phyloP scores from a whole-genome alignment of 2,888 invertebrate species.

The Cyrtodaria siliqua region DNA sequence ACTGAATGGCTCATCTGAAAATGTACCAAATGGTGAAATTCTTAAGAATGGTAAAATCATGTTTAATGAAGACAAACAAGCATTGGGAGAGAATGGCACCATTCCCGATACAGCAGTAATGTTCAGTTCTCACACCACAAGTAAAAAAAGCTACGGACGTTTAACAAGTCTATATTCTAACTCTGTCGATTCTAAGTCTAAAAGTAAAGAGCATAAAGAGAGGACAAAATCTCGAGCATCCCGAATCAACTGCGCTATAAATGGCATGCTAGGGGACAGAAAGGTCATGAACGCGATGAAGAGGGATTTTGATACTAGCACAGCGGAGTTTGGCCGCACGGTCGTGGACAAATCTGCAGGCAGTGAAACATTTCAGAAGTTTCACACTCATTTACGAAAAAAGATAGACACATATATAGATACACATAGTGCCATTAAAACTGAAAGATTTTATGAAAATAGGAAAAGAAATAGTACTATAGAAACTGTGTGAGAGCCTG shows the following conservation, averaged over 20 bases:
- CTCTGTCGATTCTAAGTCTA: slow-evolving; percentile 30
- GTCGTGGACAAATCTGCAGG: slow-evolving; percentile 64
- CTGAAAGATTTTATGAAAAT: slow-evolving; percentile 40
- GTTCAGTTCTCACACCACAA: slow-evolving; percentile 3
- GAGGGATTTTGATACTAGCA: slow-evolving; percentile 66
- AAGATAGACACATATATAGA: slow-evolving; percentile 65
- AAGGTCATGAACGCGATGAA: slow-evolving; percentile 71
- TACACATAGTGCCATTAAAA: slow-evolving; percentile 59
- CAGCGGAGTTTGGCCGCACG: slow-evolving; percentile 62
- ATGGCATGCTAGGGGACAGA: slow-evolving; percentile 69
- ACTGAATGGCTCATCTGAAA: not conserved
- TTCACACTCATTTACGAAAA: slow-evolving; percentile 66
- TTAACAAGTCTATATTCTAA: slow-evolving; percentile 49
- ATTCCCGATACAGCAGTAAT: too few species aligned
- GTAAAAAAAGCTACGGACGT: slow-evolving; percentile 60
- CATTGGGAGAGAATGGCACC: too few species aligned
- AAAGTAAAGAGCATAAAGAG: slow-evolving; percentile 33
- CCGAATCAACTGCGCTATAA: slow-evolving; percentile 69
- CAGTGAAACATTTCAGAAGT: slow-evolving; percentile 66
- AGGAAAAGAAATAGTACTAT: slow-evolving; percentile 35
- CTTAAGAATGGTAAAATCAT: too few species aligned
- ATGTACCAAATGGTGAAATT: not conserved
- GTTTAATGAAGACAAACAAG: too few species aligned
- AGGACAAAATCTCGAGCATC: slow-evolving; percentile 52
- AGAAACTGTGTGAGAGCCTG: slow-evolving; percentile 1